phyloP scores from a whole-genome alignment of 2,113 vertebrate species.

The Nestor notabilis region DNA sequence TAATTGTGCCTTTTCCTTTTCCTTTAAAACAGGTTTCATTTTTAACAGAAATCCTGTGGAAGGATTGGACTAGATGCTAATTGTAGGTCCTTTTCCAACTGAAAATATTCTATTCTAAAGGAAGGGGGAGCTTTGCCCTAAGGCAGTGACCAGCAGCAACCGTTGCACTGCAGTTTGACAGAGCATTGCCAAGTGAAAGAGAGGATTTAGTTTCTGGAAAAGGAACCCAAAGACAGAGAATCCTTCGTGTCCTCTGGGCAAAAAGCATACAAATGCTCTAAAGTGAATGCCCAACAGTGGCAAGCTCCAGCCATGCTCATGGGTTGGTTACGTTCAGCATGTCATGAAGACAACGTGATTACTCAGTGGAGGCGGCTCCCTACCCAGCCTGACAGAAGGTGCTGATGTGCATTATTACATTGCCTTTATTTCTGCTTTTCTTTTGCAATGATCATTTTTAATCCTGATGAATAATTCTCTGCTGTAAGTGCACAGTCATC shows the following conservation, averaged over 20 bases:
- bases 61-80: background rate
- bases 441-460: background rate
- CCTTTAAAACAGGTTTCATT: background rate
- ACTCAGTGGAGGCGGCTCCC: accelerated
- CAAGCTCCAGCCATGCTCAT: accelerated
- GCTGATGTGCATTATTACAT: background rate
- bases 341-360: no score
- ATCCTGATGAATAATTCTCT: background rate
- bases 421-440: background rate
- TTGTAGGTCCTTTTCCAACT: background rate
- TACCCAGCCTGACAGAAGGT: background rate
- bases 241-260: background rate
- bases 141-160: background rate
- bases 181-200: background rate
- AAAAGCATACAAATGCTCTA: background rate
- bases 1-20: background rate
- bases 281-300: background rate
- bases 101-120: background rate
- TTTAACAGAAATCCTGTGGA: background rate
- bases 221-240: background rate
- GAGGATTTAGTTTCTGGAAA: background rate
- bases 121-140: background rate
- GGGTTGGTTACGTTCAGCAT: accelerated
- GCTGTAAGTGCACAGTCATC: constrained; percentile 40
- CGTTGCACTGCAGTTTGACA: background rate